Base-by-base conservation (phyloP, 1,140 invertebrate genomes). In the Lordiphosa collinella region DNA sequence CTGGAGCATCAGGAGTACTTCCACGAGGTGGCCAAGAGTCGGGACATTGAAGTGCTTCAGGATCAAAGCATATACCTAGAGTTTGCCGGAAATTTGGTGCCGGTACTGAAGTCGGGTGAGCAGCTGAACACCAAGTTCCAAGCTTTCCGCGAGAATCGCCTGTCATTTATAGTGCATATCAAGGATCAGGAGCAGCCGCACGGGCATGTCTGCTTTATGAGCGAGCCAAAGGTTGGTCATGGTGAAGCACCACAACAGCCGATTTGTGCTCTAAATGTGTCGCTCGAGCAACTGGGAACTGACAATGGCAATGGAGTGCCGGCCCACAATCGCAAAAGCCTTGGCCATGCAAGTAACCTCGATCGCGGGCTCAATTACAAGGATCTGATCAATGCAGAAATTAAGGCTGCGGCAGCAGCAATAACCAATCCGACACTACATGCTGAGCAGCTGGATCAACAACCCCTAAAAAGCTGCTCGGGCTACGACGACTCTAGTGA, bases 41-140 rank as follows among this genome's bases (percentile, higher is more conserved):
- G 97, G 57, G 98, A 99, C 89, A 97, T 99, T 13, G 98, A 99
- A 92, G 95, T 98, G 3, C 91, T 99, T n/a, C 97, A 99, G 90
- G 96, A 96, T 13, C 97, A 98, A 91, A 92, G 94, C 53, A 94
- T 99, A 67, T 99, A 95, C 89, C 91, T 99, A 3, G 98, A 99
- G 90, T 99, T 99, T 90, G 95, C 94, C 66, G 98, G 98, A 8
- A 99, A 99, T 90, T 90, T 99, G 65, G 93, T 98, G 22, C 98
- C 98, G 29, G 94, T 99, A 6, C 97, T 97, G 0, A 99, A 99
- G 88, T 97, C 97, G 25, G 97, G 97, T 1, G 97, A 99, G 76
- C 98, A 99, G 84, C 91, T 99, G 3, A 93, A 94, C 72, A 93
- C 99, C 57, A 96, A 95, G 9, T 99, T 99, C 89, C 93, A 95